Conservation (phyloP, 2,888 invertebrate species). For the Drosophila lacicola region DNA sequence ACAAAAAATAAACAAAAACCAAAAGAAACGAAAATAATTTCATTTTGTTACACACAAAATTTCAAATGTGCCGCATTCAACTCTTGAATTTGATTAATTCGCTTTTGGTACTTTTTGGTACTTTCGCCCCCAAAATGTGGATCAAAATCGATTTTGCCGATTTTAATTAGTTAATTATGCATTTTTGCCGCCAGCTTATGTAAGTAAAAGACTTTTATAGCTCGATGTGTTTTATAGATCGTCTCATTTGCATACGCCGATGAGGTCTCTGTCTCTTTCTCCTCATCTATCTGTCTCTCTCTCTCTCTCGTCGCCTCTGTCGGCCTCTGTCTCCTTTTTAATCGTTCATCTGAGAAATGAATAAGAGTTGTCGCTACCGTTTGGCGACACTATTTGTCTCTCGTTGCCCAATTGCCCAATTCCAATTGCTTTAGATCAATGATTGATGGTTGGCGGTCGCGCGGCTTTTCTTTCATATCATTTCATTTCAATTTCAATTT, state of each 20-base stretch:
- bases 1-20: not conserved
- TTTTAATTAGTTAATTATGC: slow-evolving; percentile 58
- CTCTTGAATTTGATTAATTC: slow-evolving; percentile 69
- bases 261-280: not conserved
- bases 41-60: slow-evolving; percentile 29
- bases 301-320: not conserved
- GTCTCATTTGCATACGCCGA: slow-evolving; percentile 37
- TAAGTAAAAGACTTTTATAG: slow-evolving; percentile 24
- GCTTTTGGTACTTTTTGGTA: slow-evolving; percentile 57
- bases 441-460: slow-evolving; percentile 44
- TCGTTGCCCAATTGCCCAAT: slow-evolving; percentile 34
- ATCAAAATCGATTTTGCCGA: slow-evolving; percentile 40
- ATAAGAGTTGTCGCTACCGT: slow-evolving; percentile 65
- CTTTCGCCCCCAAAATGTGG: slow-evolving; percentile 57
- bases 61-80: slow-evolving; percentile 61
- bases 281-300: not conserved
- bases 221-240: slow-evolving; percentile 39
- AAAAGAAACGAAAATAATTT: slow-evolving; percentile 24
- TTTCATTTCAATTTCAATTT: slow-evolving; percentile 24
- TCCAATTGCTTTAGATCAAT: slow-evolving; percentile 55
- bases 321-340: not conserved
- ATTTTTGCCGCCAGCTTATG: slow-evolving; percentile 36
- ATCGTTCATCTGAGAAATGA: slow-evolving; percentile 27
- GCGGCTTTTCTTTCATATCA: slow-evolving; percentile 63
- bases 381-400: slow-evolving; percentile 59